Base-by-base conservation (phyloP, 2,888 invertebrate genomes). In the Drosophila anomalata region DNA sequence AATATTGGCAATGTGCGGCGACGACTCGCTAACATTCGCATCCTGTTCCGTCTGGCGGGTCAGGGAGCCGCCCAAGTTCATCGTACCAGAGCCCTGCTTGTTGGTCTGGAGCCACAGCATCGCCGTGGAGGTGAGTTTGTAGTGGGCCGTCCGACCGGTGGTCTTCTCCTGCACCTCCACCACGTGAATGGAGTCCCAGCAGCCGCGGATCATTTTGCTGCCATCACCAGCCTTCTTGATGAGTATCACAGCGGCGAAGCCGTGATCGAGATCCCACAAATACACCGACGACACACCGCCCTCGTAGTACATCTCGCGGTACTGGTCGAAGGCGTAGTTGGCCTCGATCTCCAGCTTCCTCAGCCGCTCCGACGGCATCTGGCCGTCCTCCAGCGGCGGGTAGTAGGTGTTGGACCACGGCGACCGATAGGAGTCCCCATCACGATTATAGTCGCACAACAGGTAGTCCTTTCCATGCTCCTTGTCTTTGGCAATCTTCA, bases 171-270 rank as follows among this genome's bases (percentile, higher is more conserved):
- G 97, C 1, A 99, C 99, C 93, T 99, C 99, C 14, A 99, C 97
- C 0, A 99, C 99, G 90, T 99, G 99, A 89, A 99, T 98, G 2
- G 99, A 99, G 91, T 99, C 99, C 99, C 99, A 99, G 92, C 99
- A 99, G 1, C 99, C 99, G 92, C 98, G 98, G 87, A 99, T 99
- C 93, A 98, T 98, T 92, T 97, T 98, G 41, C 98, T 98, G 14
- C 99, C 99, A 92, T 99, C 99, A 0, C 99, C 99, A 0, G 98
- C 98, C 92, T 99, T 99, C 92, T 99, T 99, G 88, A 99, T 99
- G 87, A 99, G 93, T 90, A 99, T 98, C 42, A 99, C 99, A 94
- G 96, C 96, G 78, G 98, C 99, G 94, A 99, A 99, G 5, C 99
- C 99, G 92, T 97, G 97, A 90, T 99, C 99, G 91, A 99, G 94